Conservation (phyloP, 1,140 invertebrate genomes). For the Nasonia vitripennis region DNA sequence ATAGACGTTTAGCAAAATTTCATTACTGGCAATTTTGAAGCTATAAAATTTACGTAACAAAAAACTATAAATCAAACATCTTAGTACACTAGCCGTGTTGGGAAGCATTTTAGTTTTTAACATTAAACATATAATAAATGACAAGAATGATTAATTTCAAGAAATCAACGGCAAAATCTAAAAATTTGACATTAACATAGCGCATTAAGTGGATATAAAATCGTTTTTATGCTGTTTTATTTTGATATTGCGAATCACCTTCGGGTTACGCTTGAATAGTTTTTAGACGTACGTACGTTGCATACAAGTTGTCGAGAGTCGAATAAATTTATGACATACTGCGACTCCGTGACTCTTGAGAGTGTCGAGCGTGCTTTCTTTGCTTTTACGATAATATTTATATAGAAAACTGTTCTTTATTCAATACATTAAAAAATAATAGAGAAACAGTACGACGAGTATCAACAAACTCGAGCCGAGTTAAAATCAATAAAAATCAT, state of each 20-base stretch:
- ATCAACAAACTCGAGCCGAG: not conserved
- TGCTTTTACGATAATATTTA: not conserved
- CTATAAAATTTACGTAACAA: not conserved
- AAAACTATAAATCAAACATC: not conserved
- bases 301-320: too few species aligned
- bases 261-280: too few species aligned
- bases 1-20: not conserved
- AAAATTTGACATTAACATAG: not conserved
- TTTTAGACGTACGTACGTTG: not conserved
- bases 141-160: not conserved
- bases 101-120: not conserved
- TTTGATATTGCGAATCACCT: not conserved
- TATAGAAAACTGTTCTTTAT: not conserved
- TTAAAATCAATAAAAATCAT: not conserved
- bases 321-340: too few species aligned
- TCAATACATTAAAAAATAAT: not conserved
- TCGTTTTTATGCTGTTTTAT: not conserved
- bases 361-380: too few species aligned
- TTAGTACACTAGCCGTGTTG: not conserved
- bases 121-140: not conserved
- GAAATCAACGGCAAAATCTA: not conserved
- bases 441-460: not conserved
- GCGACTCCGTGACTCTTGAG: too few species aligned
- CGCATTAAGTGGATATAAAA: not conserved
- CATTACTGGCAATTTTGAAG: not conserved